Conservation (phyloP, 2,113 vertebrate species). For the Bos taurus region DNA sequence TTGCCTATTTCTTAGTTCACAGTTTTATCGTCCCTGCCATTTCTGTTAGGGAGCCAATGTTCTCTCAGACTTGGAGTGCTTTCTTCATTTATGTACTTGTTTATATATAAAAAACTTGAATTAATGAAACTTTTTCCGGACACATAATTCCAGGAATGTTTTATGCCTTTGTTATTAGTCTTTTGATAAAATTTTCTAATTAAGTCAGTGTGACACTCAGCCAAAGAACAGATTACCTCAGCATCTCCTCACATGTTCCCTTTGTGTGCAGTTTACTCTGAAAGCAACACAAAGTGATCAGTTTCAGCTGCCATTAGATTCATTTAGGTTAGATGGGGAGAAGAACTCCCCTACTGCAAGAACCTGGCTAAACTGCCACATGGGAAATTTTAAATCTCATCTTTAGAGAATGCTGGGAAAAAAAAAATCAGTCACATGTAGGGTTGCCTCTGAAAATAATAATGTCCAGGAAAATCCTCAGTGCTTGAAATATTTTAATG, state of each 20-base stretch:
- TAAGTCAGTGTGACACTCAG: constrained; percentile 45
- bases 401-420: constrained; percentile 19
- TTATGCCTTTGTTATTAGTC: constrained; percentile 55
- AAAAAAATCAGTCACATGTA: not conserved
- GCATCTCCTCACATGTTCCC: constrained; percentile 39
- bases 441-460: constrained; percentile 22
- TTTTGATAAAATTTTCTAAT: constrained; percentile 53
- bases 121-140: constrained; percentile 59
- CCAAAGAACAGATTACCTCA: constrained; percentile 46
- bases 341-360: not conserved
- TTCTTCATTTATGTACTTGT: constrained; percentile 62
- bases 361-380: not conserved
- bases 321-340: not conserved
- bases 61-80: constrained; percentile 56
- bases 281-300: constrained; percentile 41
- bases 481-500: not conserved
- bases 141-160: constrained; percentile 45
- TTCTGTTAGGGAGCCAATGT: constrained; percentile 51
- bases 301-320: constrained; percentile 26
- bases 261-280: constrained; percentile 22
- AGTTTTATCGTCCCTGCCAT: constrained; percentile 51
- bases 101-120: not conserved
- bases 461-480: not conserved
- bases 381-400: constrained; percentile 3
- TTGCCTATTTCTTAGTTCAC: constrained; percentile 38